These are phyloP conservation scores for Mizuhopecten yessoensis DNA, from an alignment of 1,140 invertebrate species.

Conservation along the genomic window DNA sequence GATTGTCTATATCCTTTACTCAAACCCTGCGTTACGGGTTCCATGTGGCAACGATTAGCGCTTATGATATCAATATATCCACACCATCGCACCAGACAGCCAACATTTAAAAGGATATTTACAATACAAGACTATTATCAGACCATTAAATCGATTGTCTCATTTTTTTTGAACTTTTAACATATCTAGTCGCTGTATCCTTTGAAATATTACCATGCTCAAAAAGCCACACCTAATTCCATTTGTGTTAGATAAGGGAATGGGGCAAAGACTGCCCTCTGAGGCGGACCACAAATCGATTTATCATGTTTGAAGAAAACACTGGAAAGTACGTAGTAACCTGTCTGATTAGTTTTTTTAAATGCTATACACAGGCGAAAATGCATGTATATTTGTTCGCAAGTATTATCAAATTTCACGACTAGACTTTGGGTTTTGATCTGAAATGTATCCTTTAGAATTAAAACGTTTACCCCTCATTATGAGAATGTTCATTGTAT, in stretches of 20 bases:
- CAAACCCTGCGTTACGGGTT: neutral
- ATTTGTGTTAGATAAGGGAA: neutral
- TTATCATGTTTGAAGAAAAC: neutral
- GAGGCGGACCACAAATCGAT: neutral
- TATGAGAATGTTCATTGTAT: too few relatives aligned
- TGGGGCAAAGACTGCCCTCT: neutral
- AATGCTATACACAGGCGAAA: too few relatives aligned
- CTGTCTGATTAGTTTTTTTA: too few relatives aligned
- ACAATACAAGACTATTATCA: neutral
- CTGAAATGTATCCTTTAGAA: too few relatives aligned
- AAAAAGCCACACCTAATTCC: conserved; percentile 26
- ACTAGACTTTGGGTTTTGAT: too few relatives aligned
- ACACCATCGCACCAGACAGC: conserved; percentile 10
- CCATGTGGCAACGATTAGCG: conserved; percentile 25
- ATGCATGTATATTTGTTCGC: too few relatives aligned
- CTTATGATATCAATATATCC: neutral
- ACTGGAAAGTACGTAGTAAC: neutral
- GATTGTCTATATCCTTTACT: neutral
- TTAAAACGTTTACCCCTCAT: too few relatives aligned
- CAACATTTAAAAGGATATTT: neutral
- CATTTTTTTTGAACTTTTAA: neutral
- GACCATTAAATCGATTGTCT: conserved; percentile 12
- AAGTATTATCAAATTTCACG: too few relatives aligned
- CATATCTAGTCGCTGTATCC: neutral
- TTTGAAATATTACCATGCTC: conserved; percentile 34